Percentiles rank a stretch among this genome's conserved stretches.
Evolutionary conservation across 2,797 vertebrate species (phyloP).

Genomic region (Spinibarbus caldwelli): DNA sequence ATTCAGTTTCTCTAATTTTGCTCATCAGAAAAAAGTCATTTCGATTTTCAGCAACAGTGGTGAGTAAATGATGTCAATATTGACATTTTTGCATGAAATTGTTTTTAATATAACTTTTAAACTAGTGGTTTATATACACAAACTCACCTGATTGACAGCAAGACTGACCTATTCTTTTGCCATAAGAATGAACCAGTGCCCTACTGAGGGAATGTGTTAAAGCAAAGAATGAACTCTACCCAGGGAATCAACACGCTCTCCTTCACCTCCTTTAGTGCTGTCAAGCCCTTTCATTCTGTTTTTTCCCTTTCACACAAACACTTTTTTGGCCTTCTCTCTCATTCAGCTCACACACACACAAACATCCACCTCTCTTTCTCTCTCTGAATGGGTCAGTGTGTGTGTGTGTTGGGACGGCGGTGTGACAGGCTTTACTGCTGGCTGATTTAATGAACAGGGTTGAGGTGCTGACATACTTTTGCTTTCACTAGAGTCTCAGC

Average conservation of each 20-base stretch:
- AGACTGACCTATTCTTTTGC: constrained; percentile 23
- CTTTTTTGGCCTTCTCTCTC: constrained; percentile 14
- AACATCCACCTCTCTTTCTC: constrained; percentile 24
- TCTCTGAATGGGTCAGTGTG: constrained; percentile 39
- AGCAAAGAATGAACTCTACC: constrained; percentile 43
- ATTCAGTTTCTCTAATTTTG: neutral
- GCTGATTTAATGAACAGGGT: constrained; percentile 48
- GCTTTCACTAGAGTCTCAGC: constrained; percentile 13
- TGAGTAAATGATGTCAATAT: neutral
- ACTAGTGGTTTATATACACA: neutral
- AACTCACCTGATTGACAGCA: constrained; percentile 28
- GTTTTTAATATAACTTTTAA: neutral
- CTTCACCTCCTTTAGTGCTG: constrained; percentile 36
- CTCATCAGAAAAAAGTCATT: neutral
- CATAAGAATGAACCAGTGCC: constrained; percentile 26
- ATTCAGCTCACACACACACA: constrained; percentile 25
- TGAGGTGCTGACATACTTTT: constrained; percentile 43
- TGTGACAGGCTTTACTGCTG: constrained; percentile 41
- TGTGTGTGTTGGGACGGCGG: constrained; percentile 30
- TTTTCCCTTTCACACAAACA: constrained; percentile 24
- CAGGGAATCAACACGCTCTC: constrained; percentile 21
- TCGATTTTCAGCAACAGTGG: neutral
- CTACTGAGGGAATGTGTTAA: constrained; percentile 36
- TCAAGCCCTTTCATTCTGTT: constrained; percentile 41
- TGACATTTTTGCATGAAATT: neutral